Evolutionary conservation across 2,888 invertebrate species (phyloP), one percentile per base, ranked within the genome.

Genomic region (Polydrusus pterygomalis): DNA sequence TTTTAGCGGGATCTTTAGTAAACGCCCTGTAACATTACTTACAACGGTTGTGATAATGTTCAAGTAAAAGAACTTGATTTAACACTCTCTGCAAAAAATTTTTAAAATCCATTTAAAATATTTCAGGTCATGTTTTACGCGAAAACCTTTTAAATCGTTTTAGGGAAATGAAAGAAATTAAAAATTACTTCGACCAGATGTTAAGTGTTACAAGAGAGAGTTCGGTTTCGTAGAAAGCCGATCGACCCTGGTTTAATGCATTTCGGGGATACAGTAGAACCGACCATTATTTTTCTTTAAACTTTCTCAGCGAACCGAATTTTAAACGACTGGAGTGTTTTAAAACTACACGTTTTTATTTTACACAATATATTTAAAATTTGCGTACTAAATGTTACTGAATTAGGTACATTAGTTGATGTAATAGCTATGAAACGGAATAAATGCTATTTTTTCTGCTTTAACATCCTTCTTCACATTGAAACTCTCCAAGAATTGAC

Each of bases 181-280:
- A 49, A 18, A 49, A 49, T 49, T 49, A 49, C 18, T 49, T 49
- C 18, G 49, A 49, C 17, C 49, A 49, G 49, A 18, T 49, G 18
- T 17, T 49, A 49, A 18, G 49, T 49, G 49, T 49, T 49, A 49
- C 49, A 10, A 49, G 49, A 49, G 8, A 49, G 49, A 49, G 8
- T 49, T 49, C 49, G 49, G 18, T 49, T 18, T 49, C 18, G 49
- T n/a, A 45, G 18, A 1, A 49, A 17, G 49, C 8, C 10, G 6
- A 49, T 45, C n/a, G 45, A 45, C 7, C n/a, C 15, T n/a, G 49
- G 18, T 49, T 49, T 49, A 49, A 49, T 49, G 49, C 49, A 49
- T 49, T 49, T 49, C 17, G 17, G 49, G 49, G 49, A 49, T 17
- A 49, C 17, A 18, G 18, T 18, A 18, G 13, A 49, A 49, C 18